Evolutionary conservation across 2,888 invertebrate species (phyloP), one percentile per base, ranked within the genome.

Genomic region (Oligia latruncula): DNA sequence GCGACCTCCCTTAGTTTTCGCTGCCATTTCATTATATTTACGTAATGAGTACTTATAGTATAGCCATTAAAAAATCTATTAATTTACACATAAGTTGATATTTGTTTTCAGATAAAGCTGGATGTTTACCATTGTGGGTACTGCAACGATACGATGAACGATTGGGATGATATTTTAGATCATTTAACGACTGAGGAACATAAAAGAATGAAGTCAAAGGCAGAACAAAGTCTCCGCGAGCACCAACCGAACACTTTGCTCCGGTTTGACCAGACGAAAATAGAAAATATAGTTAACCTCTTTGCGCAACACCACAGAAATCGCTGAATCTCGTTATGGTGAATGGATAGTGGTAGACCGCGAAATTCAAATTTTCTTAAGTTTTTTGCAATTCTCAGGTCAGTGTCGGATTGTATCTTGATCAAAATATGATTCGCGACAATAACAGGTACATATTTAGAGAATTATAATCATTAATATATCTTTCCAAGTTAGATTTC

Each of bases 101-200:
- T 67, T 9, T 46, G 17, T 68, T 49, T 85, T n/a, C 83, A 87
- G 87, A 62, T 87, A 43, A 83, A 73, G n/a, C 46, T 60, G 62
- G 77, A 84, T 3, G 11, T 67, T 6, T 86, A 81, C 40, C 84
- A 81, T 4, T 86, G 86, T 52, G 84, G 81, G 1, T 84, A 68
- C 58, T 86, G 86, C 55, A 74, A 75, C 35, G 1, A 0, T 0
- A 4, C 35, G 1, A n/a, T 43, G 2, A 15, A 72, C 2, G 78
- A 87, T 67, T 86, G 87, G 84, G 84, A 86, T 1, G 87, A 87
- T 3, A 64, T 86, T n/a, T n/a, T 86, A 43, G 86, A 86, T 13
- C 86, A 86, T 52, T 15, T 86, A 9, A 29, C 23, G 15, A 67
- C 15, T 1, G 43, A 23, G 1, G 72, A 74, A 15, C 86, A 86